phyloP scores from a whole-genome alignment of 2,113 vertebrate genomes.

The Merops nubicus region DNA sequence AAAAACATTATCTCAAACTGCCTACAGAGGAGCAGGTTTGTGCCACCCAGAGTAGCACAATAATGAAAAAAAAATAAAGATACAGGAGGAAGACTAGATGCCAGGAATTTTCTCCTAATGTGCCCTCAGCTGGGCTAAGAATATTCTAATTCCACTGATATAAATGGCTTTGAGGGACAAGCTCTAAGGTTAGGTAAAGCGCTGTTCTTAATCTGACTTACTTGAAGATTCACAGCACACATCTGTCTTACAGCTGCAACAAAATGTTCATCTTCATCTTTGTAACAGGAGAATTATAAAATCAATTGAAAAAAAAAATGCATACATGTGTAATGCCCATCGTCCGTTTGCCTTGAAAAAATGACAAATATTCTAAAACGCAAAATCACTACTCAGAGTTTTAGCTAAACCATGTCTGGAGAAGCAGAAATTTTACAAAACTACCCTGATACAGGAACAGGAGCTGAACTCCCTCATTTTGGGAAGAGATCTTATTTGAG shows the following conservation, averaged over 20 bases:
- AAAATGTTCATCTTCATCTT: conserved; percentile 1
- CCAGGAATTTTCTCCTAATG: not conserved
- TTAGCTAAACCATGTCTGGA: not conserved
- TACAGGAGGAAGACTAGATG: not conserved
- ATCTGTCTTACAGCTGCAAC: conserved; percentile 13
- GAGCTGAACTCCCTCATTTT: not conserved
- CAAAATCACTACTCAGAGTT: not conserved
- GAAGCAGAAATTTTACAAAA: not conserved
- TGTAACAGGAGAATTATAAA: not conserved
- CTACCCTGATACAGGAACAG: not conserved
- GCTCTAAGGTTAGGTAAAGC: not conserved
- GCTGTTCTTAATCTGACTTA: conserved; percentile 24
- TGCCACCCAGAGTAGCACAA: not conserved
- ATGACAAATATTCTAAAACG: not conserved
- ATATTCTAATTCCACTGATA: conserved; percentile 34
- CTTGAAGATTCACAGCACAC: conserved; percentile 1
- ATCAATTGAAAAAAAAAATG: not conserved
- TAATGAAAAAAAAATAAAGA: not conserved
- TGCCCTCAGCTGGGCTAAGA: not conserved
- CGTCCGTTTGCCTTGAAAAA: not conserved
- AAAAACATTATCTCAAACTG: not conserved
- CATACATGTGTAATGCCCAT: not conserved
- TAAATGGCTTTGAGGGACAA: conserved; percentile 17
- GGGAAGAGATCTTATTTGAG: not conserved
- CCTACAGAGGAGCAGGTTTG: not conserved